These are phyloP conservation scores for Meriones unguiculatus DNA, from an alignment of 2,113 vertebrate species.

Conservation along the genomic window DNA sequence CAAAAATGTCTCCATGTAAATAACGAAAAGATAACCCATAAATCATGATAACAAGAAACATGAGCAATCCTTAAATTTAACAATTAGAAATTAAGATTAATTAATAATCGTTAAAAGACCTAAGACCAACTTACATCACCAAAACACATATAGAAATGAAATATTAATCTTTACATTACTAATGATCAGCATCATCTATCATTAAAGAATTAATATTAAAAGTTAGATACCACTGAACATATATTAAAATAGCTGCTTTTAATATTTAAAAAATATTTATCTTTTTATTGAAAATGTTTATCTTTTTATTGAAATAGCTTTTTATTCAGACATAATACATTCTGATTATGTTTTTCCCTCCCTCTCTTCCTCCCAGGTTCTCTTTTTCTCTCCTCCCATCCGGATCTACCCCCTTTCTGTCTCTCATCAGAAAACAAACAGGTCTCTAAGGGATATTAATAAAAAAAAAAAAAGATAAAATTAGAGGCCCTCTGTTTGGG, in stretches of 20 bases:
- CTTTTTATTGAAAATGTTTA: background rate
- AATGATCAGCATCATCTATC: background rate
- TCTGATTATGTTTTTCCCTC: background rate
- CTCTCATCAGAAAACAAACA: background rate
- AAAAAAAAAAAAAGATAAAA: background rate
- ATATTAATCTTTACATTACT: background rate
- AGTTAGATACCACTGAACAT: background rate
- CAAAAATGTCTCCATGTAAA: background rate
- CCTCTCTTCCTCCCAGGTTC: background rate
- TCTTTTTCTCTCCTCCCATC: background rate
- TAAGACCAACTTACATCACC: background rate
- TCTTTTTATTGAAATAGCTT: background rate
- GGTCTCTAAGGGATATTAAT: background rate
- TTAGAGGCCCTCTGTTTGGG: too few species aligned
- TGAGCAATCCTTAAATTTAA: background rate
- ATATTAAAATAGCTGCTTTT: background rate
- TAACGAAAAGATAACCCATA: background rate
- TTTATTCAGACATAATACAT: background rate
- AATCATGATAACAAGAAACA: background rate
- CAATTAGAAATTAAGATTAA: background rate
- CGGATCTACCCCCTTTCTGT: background rate
- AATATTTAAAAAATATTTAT: background rate
- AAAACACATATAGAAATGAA: background rate
- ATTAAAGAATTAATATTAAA: background rate
- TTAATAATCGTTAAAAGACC: background rate